Base-by-base conservation (phyloP, 1,140 invertebrate genomes). In the Physella acuta region DNA sequence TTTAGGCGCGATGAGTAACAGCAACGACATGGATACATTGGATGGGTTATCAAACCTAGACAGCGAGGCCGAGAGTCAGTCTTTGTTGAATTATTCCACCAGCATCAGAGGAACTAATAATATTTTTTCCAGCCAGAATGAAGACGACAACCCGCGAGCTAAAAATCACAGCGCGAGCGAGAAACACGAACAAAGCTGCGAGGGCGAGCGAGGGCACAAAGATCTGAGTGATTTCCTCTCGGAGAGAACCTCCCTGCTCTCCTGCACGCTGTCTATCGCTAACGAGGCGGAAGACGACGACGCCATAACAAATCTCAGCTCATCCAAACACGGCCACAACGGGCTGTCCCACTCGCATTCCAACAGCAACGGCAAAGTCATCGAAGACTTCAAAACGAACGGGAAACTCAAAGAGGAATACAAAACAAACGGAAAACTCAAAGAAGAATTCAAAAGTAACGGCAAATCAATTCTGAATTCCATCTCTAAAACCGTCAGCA, bases 231-330 rank as follows among this genome's bases (percentile, higher is more conserved):
- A 68, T 49, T 39, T 59, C 16, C 39, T 68, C 1, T 68, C 66
- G 8, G 66, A 68, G 36, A 51, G 66, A n/a, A 59, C 66, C 11
- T 68, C 66, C 24, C 66, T 68, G 44, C 56, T 68, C 24, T 68
- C 66, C 31, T 68, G 66, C n/a, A 68, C 55, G 1, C 30, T 68
- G 14, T 68, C 66, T n/a, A 59, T 68, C 31, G 66, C 33, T 17
- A 51, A 68, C 26, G 66, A 28, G 11, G 66, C 26, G 30, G 64
- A 66, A 3, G 62, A 64, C 28, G 58, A 60, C 8, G 64, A 66
- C 31, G 51, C 2, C 30, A 33, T 37, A 5, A 66, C 64, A n/a
- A 56, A 55, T n/a, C 17, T 34, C 28, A 55, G 51, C 36, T 56
- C 64, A 14, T 66, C 64, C 24, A 56, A 56, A 36, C 51, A 66